phyloP scores from a whole-genome alignment of 2,797 vertebrate genomes.

The Cirrhinus molitorella region DNA sequence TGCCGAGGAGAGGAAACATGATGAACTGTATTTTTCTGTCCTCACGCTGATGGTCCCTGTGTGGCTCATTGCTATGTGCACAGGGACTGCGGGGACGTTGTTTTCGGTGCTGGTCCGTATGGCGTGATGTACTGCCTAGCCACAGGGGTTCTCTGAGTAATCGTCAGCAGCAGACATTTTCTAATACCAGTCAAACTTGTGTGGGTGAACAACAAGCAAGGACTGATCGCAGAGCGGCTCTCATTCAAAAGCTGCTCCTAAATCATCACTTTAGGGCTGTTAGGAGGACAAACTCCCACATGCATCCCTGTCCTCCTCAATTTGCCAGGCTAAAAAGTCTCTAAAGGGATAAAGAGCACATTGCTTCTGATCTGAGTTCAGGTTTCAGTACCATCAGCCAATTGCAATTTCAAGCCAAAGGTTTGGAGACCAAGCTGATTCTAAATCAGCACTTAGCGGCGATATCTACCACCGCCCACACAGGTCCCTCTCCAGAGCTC shows the following conservation, averaged over 20 bases:
- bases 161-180: conserved; percentile 53
- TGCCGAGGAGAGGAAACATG: conserved; percentile 2
- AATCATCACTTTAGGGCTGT: conserved; percentile 41
- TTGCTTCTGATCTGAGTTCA: conserved; percentile 42
- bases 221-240: conserved; percentile 42
- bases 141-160: conserved; percentile 55
- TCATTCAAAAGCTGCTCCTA: conserved; percentile 46
- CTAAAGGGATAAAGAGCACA: conserved; percentile 44
- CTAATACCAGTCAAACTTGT: conserved; percentile 47
- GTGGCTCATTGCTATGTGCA: conserved; percentile 38
- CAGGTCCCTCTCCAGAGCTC: conserved; percentile 49
- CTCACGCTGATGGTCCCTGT: conserved; percentile 26
- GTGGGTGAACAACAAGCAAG: conserved; percentile 35
- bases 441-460: conserved; percentile 59
- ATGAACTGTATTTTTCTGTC: conserved; percentile 35
- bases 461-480: conserved; percentile 46
- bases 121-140: conserved; percentile 51
- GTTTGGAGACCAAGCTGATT: conserved; percentile 53
- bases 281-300: conserved; percentile 27
- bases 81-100: conserved; percentile 30
- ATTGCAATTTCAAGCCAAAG: conserved; percentile 22
- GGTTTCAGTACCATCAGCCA: conserved; percentile 20
- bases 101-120: conserved; percentile 37
- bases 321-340: conserved; percentile 37
- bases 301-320: conserved; percentile 24